Conservation (phyloP, 2,113 vertebrate species). For the Tringa solitaria region DNA sequence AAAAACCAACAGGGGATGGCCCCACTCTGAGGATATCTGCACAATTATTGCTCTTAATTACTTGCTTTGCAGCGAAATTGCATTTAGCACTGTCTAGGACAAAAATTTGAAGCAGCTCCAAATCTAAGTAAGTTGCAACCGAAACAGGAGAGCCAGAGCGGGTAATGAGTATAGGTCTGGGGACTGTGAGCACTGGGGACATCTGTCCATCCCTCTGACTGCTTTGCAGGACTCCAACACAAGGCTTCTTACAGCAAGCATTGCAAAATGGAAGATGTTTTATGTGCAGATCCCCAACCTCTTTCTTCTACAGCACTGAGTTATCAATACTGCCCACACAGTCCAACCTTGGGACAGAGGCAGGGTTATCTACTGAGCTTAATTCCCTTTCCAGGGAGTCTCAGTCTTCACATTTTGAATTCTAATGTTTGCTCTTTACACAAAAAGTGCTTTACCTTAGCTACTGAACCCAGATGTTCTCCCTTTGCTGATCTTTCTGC, state of each 20-base stretch:
- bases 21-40: not conserved
- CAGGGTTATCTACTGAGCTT: not conserved
- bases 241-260: not conserved
- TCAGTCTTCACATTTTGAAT: not conserved
- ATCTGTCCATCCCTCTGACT: not conserved
- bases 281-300: not conserved
- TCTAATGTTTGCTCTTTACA: not conserved
- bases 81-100: not conserved
- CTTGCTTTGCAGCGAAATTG: not conserved
- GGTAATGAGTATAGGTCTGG: accelerated
- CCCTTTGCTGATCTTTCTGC: not conserved
- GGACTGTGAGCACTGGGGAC: not conserved
- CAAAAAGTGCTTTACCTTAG: not conserved
- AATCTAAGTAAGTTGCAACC: not conserved
- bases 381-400: not conserved
- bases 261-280: not conserved
- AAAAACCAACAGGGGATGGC: not conserved
- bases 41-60: not conserved
- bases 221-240: not conserved
- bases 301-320: not conserved
- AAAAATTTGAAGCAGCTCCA: not conserved
- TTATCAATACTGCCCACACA: accelerated
- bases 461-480: not conserved
- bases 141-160: not conserved
- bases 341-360: not conserved